phyloP scores from a whole-genome alignment of 2,797 vertebrate genomes.

The Graptemys geographica region DNA sequence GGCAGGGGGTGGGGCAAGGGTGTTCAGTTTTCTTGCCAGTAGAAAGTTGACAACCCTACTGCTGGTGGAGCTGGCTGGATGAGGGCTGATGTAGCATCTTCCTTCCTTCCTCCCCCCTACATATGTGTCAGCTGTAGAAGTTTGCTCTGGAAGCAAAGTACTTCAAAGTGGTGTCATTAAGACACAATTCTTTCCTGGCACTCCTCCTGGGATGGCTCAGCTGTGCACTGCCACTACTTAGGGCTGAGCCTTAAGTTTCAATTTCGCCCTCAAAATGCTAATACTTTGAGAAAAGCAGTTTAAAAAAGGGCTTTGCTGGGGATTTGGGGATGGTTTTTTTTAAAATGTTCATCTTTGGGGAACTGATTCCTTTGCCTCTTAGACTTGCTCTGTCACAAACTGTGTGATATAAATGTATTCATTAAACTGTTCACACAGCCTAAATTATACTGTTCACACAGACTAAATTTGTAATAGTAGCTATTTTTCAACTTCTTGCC shows the following conservation, averaged over 20 bases:
- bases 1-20: too few relatives aligned
- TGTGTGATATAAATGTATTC: not conserved
- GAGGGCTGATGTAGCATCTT: not conserved
- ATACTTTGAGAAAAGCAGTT: not conserved
- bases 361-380: not conserved
- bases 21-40: too few relatives aligned
- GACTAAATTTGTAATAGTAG: not conserved
- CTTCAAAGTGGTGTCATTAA: not conserved
- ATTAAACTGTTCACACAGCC: not conserved
- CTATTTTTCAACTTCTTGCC: not conserved
- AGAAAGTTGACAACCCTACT: too few relatives aligned
- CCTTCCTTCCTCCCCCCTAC: not conserved
- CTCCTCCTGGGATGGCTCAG: not conserved
- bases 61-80: not conserved
- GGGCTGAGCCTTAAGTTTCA: not conserved
- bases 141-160: not conserved
- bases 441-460: not conserved
- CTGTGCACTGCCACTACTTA: not conserved
- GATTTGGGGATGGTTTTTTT: not conserved
- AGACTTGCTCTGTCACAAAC: not conserved
- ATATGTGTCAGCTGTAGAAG: not conserved
- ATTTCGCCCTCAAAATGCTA: not conserved
- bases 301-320: not conserved
- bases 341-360: not conserved
- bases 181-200: not conserved